Evolutionary conservation across 2,888 invertebrate species (phyloP).

Genomic region (Hydrotaea diabolus): DNA sequence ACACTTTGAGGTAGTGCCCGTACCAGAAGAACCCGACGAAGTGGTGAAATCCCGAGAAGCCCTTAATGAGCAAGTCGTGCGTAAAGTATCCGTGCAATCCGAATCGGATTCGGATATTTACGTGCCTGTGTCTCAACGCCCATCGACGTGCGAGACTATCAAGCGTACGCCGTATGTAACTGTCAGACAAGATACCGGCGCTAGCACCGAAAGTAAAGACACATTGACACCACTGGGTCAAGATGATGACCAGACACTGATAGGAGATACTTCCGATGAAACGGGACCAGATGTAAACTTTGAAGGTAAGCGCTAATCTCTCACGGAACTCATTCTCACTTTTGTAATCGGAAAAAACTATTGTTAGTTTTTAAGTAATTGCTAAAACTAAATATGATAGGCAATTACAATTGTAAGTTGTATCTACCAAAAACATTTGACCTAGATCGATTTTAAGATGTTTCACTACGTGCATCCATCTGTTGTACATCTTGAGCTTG

Average conservation of each 20-base stretch:
- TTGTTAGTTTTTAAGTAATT: no score
- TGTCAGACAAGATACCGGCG: conserved; percentile 79
- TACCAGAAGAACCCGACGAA: conserved; percentile 86
- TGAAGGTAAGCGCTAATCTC: conserved; percentile 77
- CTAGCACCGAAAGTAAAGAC: conserved; percentile 81
- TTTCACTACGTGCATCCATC: no score
- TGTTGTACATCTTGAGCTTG: no score
- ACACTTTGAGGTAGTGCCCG: conserved; percentile 86
- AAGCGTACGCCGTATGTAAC: conserved; percentile 79
- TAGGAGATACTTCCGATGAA: conserved; percentile 79
- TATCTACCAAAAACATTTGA: no score
- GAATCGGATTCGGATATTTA: conserved; percentile 80
- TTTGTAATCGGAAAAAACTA: neutral
- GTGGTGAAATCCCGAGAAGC: conserved; percentile 79
- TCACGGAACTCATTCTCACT: neutral
- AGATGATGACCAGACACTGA: conserved; percentile 79
- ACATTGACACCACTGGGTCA: conserved; percentile 80
- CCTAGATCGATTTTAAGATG: no score
- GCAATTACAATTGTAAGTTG: no score
- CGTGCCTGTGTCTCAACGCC: conserved; percentile 76
- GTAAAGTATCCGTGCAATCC: conserved; percentile 79
- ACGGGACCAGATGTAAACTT: conserved; percentile 77
- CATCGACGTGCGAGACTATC: conserved; percentile 78
- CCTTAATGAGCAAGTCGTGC: conserved; percentile 77
- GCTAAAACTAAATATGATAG: no score